Evolutionary conservation across 2,888 invertebrate genomes (phyloP).

Genomic region (Omphaloscelis lunosa): DNA sequence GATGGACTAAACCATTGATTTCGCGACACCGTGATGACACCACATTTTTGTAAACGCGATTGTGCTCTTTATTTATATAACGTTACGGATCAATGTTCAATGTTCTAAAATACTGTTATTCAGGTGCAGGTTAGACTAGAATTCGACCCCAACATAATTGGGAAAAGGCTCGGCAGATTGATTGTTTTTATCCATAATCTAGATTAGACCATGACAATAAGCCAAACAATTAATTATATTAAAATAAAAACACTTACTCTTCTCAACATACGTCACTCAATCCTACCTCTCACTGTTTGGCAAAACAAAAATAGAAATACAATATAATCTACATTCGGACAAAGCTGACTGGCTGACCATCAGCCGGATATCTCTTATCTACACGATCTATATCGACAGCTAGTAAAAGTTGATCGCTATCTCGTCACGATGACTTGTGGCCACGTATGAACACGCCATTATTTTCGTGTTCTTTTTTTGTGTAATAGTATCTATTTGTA

Average conservation of each 20-base stretch:
- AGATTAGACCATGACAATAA: neutral
- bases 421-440: slow-evolving; percentile 64
- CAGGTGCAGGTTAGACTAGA: too few relatives aligned
- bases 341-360: slow-evolving; percentile 42
- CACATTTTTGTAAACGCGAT: too few relatives aligned
- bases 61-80: too few relatives aligned
- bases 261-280: slow-evolving; percentile 13
- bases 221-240: neutral
- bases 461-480: slow-evolving; percentile 42
- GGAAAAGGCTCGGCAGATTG: too few relatives aligned
- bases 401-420: slow-evolving; percentile 70
- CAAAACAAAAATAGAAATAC: slow-evolving; percentile 50
- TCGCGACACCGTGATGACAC: too few relatives aligned
- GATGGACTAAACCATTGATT: too few relatives aligned
- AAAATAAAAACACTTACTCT: slow-evolving; percentile 27
- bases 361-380: slow-evolving; percentile 59
- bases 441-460: slow-evolving; percentile 61
- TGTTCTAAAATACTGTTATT: too few relatives aligned
- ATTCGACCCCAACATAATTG: too few relatives aligned
- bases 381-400: slow-evolving; percentile 60
- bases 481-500: slow-evolving; percentile 12
- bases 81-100: too few relatives aligned
- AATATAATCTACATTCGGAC: slow-evolving; percentile 47
- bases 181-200: neutral
- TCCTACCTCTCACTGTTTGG: slow-evolving; percentile 39